A percentile compares a stretch with the other conserved stretches of the same genome.
phyloP scores from a whole-genome alignment of 2,888 invertebrate genomes.

The Tipula unca region DNA sequence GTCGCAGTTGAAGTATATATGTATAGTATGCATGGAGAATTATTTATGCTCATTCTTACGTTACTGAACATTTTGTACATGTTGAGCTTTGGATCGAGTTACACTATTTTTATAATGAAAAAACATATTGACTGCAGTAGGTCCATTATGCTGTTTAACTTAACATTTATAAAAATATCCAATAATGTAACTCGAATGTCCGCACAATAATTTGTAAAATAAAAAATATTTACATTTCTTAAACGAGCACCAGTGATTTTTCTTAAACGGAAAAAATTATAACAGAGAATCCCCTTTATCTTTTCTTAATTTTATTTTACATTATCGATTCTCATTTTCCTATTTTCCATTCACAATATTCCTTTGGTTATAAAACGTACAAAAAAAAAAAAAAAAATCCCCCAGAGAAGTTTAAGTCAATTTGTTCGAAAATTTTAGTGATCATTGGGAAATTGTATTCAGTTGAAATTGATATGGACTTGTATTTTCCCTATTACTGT shows the following conservation, averaged over 20 bases:
- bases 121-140: too few species aligned
- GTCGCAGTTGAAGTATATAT: too few species aligned
- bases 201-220: too few species aligned
- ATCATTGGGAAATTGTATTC: not conserved
- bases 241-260: not conserved
- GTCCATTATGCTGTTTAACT: too few species aligned
- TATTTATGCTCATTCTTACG: too few species aligned
- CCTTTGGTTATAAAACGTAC: not conserved
- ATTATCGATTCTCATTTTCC: constrained; percentile 14
- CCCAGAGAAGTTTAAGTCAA: constrained; percentile 17
- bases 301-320: constrained; percentile 8
- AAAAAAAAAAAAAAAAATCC: not conserved
- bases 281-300: not conserved
- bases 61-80: too few species aligned
- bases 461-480: constrained; percentile 8
- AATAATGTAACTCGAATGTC: too few species aligned
- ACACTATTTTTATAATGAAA: too few species aligned
- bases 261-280: not conserved
- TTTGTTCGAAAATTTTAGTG: constrained; percentile 9
- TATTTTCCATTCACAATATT: not conserved
- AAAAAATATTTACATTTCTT: too few species aligned
- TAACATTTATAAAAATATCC: too few species aligned
- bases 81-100: too few species aligned
- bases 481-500: not conserved
- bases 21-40: too few species aligned